Conservation (phyloP, 2,113 vertebrate species). For the Agapornis roseicollis region DNA sequence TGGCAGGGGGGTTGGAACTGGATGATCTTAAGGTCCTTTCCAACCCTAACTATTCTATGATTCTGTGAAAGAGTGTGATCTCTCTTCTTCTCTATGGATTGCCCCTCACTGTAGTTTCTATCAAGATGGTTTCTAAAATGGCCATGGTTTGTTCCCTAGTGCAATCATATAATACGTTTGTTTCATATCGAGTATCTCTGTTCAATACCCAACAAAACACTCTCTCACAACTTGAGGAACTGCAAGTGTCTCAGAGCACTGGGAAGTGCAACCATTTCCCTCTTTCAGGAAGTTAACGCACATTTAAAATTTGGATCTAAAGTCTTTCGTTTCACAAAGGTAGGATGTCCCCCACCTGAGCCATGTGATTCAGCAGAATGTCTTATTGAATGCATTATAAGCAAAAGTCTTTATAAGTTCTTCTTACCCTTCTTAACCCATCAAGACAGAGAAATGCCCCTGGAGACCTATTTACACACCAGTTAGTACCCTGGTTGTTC, state of each 20-base stretch:
- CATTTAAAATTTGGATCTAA: neutral
- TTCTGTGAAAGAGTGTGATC: neutral
- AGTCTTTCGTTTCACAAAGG: neutral
- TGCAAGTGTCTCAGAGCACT: neutral
- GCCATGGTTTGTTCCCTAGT: neutral
- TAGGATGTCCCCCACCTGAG: neutral
- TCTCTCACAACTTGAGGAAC: neutral
- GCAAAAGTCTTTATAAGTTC: neutral
- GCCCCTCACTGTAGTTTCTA: neutral
- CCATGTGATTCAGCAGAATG: neutral
- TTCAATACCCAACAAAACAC: neutral
- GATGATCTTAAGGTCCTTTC: too few species aligned
- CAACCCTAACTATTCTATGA: too few species aligned
- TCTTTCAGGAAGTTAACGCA: neutral
- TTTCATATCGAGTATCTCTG: neutral
- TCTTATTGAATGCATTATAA: neutral
- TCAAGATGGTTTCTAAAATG: neutral
- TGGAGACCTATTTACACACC: neutral
- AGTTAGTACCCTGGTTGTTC: neutral
- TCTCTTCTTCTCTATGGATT: neutral
- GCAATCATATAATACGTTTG: neutral
- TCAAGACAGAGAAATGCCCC: neutral
- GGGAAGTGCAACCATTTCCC: neutral
- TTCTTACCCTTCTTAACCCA: neutral
- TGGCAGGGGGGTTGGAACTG: too few species aligned